A percentile compares a stretch with the other conserved stretches of the same genome.
Evolutionary conservation across 2,888 invertebrate species (phyloP).

Genomic region (Meiosimyza platycephala): DNA sequence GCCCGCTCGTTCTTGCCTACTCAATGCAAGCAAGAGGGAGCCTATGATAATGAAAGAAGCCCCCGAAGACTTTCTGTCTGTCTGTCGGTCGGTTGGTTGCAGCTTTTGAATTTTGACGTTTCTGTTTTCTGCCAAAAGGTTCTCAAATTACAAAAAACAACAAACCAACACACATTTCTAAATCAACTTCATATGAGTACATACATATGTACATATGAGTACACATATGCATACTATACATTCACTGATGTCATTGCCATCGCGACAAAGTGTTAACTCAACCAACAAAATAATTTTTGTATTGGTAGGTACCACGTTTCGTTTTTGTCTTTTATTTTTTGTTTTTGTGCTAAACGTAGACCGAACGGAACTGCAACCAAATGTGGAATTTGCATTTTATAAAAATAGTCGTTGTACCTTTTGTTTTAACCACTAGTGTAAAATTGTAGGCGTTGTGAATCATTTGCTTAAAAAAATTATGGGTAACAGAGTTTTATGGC

Average conservation of each 20-base stretch:
- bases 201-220: too few species aligned
- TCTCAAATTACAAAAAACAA: slow-evolving; percentile 31
- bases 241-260: slow-evolving; percentile 29
- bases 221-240: not conserved
- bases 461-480: too few species aligned
- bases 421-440: not conserved
- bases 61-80: slow-evolving; percentile 62
- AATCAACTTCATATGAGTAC: not conserved
- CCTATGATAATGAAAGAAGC: slow-evolving; percentile 56
- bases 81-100: slow-evolving; percentile 63
- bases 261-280: slow-evolving; percentile 32
- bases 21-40: not conserved
- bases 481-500: too few species aligned
- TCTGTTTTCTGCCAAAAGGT: slow-evolving; percentile 31
- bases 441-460: slow-evolving; percentile 19
- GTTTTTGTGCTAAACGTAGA: slow-evolving; percentile 4
- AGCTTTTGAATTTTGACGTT: slow-evolving; percentile 57
- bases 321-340: slow-evolving; percentile 3
- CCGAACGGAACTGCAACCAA: slow-evolving; percentile 18
- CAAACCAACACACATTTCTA: not conserved
- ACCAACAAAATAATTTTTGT: slow-evolving; percentile 35
- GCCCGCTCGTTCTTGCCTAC: slow-evolving; percentile 6
- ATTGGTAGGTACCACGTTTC: not conserved
- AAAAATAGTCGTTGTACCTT: too few species aligned
- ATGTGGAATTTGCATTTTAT: slow-evolving; percentile 17